These are phyloP conservation scores for Gallinago media DNA, from an alignment of 2,113 vertebrate species.

Conservation along the genomic window DNA sequence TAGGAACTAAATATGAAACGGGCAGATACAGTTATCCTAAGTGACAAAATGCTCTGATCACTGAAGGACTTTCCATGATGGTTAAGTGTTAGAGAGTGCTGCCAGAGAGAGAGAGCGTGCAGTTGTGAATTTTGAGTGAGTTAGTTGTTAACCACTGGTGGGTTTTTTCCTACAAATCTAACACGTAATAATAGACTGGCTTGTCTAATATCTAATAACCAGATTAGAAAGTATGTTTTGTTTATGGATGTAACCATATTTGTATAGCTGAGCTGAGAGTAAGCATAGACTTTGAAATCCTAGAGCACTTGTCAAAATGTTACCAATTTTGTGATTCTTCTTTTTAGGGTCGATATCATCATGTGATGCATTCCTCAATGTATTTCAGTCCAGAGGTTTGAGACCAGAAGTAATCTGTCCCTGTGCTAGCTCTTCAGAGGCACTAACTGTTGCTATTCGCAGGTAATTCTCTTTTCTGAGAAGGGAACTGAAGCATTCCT, in stretches of 20 bases:
- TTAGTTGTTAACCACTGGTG: background rate
- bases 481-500: background rate
- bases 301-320: background rate
- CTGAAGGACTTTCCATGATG: background rate
- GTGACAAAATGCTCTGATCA: background rate
- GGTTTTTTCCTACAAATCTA: background rate
- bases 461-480: slow-evolving; percentile 76
- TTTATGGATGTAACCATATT: background rate
- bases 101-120: background rate
- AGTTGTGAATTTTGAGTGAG: background rate
- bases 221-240: background rate
- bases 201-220: background rate
- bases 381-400: slow-evolving; percentile 93
- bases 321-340: background rate
- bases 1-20: background rate
- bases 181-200: background rate
- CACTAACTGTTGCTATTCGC: slow-evolving; percentile 92
- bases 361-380: slow-evolving; percentile 96
- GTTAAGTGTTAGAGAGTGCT: background rate
- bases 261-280: background rate
- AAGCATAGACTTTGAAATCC: background rate
- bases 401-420: slow-evolving; percentile 95
- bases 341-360: slow-evolving; percentile 95
- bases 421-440: slow-evolving; percentile 92
- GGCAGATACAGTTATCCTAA: background rate